phyloP scores from a whole-genome alignment of 2,888 invertebrate genomes.

The Melanchra persicariae region DNA sequence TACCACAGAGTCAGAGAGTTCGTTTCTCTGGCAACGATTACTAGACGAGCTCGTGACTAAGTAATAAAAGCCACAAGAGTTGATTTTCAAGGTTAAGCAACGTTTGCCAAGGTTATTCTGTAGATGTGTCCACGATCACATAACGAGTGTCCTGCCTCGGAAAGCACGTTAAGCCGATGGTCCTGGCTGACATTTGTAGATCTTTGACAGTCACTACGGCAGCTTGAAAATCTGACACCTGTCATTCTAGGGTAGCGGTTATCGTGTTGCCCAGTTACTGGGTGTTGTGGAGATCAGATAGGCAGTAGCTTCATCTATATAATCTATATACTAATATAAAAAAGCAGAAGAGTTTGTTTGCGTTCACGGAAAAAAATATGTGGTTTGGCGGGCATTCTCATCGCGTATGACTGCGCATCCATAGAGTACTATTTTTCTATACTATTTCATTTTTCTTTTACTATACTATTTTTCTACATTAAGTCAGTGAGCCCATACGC shows the following conservation, averaged over 20 bases:
- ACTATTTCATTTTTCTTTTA: too few relatives aligned
- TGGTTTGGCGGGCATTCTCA: too few relatives aligned
- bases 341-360: too few relatives aligned
- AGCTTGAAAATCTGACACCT: neutral
- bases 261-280: neutral
- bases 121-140: neutral
- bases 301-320: too few relatives aligned
- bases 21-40: neutral
- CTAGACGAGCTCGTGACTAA: neutral
- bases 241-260: neutral
- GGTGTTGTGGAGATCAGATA: too few relatives aligned
- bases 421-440: too few relatives aligned
- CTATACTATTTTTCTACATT: too few relatives aligned
- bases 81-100: too few relatives aligned
- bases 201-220: neutral
- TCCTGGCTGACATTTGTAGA: neutral
- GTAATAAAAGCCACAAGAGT: neutral
- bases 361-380: too few relatives aligned
- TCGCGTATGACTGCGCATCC: too few relatives aligned
- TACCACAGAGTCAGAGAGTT: slow-evolving; percentile 11
- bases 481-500: too few relatives aligned
- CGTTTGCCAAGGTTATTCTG: neutral
- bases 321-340: too few relatives aligned
- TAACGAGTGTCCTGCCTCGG: neutral
- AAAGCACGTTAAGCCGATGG: neutral